Evolutionary conservation across 2,888 invertebrate genomes (phyloP).

Genomic region (Ophioninae sp.): DNA sequence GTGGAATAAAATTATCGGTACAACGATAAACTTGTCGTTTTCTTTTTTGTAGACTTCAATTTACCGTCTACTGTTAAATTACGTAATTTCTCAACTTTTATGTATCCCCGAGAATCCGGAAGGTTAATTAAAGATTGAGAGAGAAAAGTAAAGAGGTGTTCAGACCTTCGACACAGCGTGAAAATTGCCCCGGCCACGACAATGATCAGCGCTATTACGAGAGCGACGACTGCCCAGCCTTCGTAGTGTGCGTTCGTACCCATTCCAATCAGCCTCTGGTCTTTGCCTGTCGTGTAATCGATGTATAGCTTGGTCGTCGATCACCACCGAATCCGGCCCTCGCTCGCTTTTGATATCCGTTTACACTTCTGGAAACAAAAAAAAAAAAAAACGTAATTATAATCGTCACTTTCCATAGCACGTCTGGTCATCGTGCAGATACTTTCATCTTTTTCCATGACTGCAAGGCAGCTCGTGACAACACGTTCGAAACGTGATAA

Average conservation of each 20-base stretch:
- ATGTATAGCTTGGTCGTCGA: constrained; percentile 18
- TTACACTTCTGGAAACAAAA: constrained; percentile 8
- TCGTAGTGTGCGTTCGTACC: constrained; percentile 59
- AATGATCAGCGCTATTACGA: constrained; percentile 74
- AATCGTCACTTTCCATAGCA: not conserved
- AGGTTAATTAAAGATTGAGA: constrained; percentile 19
- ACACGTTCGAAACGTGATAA: not conserved
- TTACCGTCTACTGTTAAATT: not conserved
- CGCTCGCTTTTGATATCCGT: constrained; percentile 12
- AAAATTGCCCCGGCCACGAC: constrained; percentile 73
- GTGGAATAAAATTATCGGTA: not conserved
- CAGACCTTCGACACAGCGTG: constrained; percentile 75
- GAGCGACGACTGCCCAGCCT: constrained; percentile 75
- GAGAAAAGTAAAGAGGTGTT: constrained; percentile 37
- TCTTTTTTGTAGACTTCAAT: not conserved
- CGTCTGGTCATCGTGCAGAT: not conserved
- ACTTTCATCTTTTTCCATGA: not conserved
- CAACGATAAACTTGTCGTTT: not conserved
- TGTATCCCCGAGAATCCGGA: not conserved
- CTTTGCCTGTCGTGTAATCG: constrained; percentile 31
- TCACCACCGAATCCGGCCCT: constrained; percentile 6
- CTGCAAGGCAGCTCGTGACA: not conserved
- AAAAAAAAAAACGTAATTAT: not conserved
- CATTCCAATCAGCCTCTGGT: constrained; percentile 41
- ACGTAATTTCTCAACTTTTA: too few relatives aligned